Conservation (phyloP, 2,797 vertebrate species). For the Dendrocincla tyrannina region DNA sequence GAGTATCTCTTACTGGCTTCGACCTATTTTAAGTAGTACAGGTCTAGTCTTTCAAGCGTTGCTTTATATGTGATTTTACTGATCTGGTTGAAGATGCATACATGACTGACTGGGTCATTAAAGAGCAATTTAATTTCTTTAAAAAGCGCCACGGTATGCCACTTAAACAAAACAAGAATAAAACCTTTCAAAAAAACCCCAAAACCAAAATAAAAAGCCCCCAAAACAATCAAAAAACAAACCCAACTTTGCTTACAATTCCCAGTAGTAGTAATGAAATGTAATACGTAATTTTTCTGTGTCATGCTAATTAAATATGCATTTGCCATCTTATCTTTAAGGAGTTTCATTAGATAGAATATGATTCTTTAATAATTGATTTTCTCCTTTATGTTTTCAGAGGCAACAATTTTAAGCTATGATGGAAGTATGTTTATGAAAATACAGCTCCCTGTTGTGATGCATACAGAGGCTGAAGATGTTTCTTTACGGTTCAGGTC, state of each 20-base stretch:
- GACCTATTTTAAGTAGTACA: neutral
- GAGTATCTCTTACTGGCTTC: neutral
- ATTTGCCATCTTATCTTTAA: neutral
- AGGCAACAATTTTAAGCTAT: slow-evolving; percentile 95
- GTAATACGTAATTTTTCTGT: rapidly evolving
- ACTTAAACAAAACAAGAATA: neutral
- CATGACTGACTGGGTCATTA: rapidly evolving
- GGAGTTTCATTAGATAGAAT: neutral
- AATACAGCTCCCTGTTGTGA: slow-evolving; percentile 94
- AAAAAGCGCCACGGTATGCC: neutral
- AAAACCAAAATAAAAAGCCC: too few species aligned
- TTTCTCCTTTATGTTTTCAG: slow-evolving; percentile 71
- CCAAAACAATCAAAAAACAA: neutral
- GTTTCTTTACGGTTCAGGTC: slow-evolving; percentile 94
- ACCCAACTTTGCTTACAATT: neutral
- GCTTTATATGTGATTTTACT: neutral
- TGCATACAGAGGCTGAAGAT: slow-evolving; percentile 97
- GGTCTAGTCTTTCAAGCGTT: neutral
- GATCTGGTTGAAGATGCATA: neutral
- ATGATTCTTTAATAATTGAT: neutral
- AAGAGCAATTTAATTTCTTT: neutral
- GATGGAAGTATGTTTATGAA: slow-evolving; percentile 99
- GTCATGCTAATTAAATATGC: neutral
- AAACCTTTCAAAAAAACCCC: neutral
- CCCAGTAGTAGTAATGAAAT: neutral